Evolutionary conservation across 2,888 invertebrate species (phyloP).

Genomic region (Athripsodes cinereus): DNA sequence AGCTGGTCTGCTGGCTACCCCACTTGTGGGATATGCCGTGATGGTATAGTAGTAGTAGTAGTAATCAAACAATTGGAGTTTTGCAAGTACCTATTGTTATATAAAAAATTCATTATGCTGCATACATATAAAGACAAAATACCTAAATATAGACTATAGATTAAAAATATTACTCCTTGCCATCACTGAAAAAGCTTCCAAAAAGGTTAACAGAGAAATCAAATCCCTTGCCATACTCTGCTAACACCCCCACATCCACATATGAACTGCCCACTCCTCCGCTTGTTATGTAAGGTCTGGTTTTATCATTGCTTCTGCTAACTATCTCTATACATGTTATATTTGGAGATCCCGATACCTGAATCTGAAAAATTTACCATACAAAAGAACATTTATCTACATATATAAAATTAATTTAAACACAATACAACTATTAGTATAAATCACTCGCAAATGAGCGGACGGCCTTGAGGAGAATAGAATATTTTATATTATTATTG

Average conservation of each 20-base stretch:
- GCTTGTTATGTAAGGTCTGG: constrained; percentile 17
- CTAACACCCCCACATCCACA: constrained; percentile 38
- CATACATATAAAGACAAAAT: background rate
- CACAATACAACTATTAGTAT: background rate
- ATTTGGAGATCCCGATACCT: constrained; percentile 36
- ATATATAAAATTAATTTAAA: background rate
- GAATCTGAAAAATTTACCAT: constrained; percentile 32
- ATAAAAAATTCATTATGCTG: too few species aligned
- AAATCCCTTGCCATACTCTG: constrained; percentile 42
- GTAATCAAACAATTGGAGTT: too few species aligned
- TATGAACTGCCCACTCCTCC: constrained; percentile 41
- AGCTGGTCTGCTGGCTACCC: too few species aligned
- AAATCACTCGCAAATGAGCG: too few species aligned
- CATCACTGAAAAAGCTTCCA: constrained; percentile 30
- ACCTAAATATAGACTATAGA: background rate
- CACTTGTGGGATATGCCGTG: too few species aligned
- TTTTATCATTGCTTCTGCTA: constrained; percentile 13
- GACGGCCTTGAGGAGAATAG: too few species aligned
- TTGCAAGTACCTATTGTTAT: too few species aligned
- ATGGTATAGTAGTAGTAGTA: too few species aligned
- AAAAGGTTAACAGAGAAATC: constrained; percentile 42
- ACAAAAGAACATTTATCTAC: background rate
- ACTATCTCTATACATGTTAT: constrained; percentile 40
- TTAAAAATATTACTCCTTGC: background rate
- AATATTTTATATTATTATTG: background rate